Percentiles rank a stretch among this genome's conserved stretches.
Evolutionary conservation across 35 echinoderm and acorn worm species (phyloP).

Genomic region (Lytechinus pictus): DNA sequence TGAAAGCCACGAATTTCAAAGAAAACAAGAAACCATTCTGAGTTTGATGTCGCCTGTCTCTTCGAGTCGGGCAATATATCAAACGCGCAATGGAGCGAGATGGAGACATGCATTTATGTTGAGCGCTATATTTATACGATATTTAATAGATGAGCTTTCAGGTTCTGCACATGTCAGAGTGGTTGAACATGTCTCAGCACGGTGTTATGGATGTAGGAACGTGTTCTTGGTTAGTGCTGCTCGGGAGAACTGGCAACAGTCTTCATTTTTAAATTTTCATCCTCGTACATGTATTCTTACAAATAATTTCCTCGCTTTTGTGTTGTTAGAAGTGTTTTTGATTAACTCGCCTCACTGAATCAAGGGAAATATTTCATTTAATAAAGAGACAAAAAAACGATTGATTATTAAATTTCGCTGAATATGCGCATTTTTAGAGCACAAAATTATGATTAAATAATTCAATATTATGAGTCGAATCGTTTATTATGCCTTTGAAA

Average conservation of each 20-base stretch:
- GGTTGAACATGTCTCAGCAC: background rate
- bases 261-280: background rate
- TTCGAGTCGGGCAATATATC: conserved; percentile 35
- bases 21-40: background rate
- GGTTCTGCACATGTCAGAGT: conserved; percentile 28
- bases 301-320: background rate
- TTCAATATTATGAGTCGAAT: too few relatives aligned
- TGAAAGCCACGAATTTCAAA: conserved; percentile 1
- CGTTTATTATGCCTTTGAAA: too few relatives aligned
- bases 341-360: background rate
- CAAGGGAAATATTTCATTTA: background rate
- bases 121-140: conserved; percentile 42
- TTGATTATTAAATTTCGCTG: too few relatives aligned
- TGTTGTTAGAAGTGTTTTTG: background rate
- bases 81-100: background rate
- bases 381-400: background rate
- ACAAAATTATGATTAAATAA: too few relatives aligned
- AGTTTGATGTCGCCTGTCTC: conserved; percentile 25
- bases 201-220: conserved; percentile 38
- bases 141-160: conserved; percentile 46
- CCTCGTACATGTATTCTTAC: background rate
- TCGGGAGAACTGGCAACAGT: background rate
- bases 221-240: conserved; percentile 14
- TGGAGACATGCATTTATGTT: conserved; percentile 24
- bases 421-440: too few relatives aligned